Percentiles rank a stretch among this genome's conserved stretches.
phyloP scores from a whole-genome alignment of 2,797 vertebrate species.

The Yasuhikotakia modesta region DNA sequence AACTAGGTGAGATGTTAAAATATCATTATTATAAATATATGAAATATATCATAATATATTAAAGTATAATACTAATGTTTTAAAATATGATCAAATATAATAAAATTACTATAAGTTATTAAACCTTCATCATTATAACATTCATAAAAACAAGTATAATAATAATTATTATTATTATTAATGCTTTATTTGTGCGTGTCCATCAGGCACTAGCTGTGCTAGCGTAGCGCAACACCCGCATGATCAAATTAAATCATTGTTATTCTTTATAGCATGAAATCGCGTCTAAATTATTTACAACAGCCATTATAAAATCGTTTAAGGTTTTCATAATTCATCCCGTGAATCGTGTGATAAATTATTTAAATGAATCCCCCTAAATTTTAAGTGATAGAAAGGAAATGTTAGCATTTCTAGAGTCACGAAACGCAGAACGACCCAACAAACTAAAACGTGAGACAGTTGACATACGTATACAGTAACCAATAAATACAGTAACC shows the following conservation, averaged over 20 bases:
- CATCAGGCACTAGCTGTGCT: not conserved
- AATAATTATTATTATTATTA: not conserved
- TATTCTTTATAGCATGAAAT: not conserved
- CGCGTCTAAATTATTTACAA: not conserved
- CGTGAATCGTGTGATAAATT: not conserved
- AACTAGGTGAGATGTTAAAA: not conserved
- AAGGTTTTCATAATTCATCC: not conserved
- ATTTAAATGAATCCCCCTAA: not conserved
- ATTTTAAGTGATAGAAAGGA: not conserved
- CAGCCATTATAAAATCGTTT: not conserved
- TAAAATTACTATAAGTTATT: too few relatives aligned
- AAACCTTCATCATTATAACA: too few relatives aligned
- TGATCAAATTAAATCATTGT: not conserved
- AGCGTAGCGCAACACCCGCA: not conserved
- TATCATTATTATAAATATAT: too few relatives aligned
- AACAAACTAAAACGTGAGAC: not conserved
- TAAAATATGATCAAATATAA: too few relatives aligned
- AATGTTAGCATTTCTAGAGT: not conserved
- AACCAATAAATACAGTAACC: constrained; percentile 1
- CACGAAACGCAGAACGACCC: not conserved
- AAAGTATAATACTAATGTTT: too few relatives aligned
- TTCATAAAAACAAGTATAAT: too few relatives aligned
- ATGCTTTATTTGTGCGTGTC: not conserved
- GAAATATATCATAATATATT: too few relatives aligned
- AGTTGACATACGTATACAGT: not conserved